Evolutionary conservation across 2,888 invertebrate genomes (phyloP).

Genomic region (Pandemis heparana): DNA sequence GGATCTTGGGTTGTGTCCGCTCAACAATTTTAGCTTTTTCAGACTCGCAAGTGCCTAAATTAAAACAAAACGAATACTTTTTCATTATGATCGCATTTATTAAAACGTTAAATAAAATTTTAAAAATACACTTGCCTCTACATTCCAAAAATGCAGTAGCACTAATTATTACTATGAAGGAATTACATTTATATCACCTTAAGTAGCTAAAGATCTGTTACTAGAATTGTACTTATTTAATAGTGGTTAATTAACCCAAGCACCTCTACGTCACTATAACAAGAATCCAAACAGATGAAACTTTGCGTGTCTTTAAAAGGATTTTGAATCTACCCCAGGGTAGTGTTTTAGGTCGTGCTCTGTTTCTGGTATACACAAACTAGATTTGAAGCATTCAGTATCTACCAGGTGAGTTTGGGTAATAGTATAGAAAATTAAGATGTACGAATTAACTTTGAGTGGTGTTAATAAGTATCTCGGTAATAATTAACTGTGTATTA

Average conservation of each 20-base stretch:
- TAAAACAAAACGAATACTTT: not conserved
- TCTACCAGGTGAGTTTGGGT: not conserved
- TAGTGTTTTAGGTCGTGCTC: not conserved
- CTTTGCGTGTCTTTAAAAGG: not conserved
- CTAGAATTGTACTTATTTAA: constrained; percentile 6
- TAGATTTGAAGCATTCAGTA: not conserved
- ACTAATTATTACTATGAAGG: constrained; percentile 24
- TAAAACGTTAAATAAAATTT: constrained; percentile 39
- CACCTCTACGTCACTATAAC: not conserved
- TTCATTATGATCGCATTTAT: constrained; percentile 39
- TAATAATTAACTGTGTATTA: too few species aligned
- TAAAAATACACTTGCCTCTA: constrained; percentile 36
- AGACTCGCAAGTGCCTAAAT: not conserved
- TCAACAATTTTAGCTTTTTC: too few species aligned
- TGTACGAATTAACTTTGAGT: too few species aligned
- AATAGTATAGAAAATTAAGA: too few species aligned
- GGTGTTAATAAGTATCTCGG: too few species aligned
- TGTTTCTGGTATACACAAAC: not conserved
- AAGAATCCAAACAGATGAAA: not conserved
- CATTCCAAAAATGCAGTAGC: constrained; percentile 43
- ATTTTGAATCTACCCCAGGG: not conserved
- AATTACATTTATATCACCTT: constrained; percentile 29
- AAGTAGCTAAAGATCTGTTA: constrained; percentile 5
- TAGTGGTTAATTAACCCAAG: not conserved
- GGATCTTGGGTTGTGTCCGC: too few species aligned